A percentile compares a stretch with the other conserved stretches of the same genome.
Conservation (phyloP, 2,888 invertebrate genomes). For the Heliconius sara region DNA sequence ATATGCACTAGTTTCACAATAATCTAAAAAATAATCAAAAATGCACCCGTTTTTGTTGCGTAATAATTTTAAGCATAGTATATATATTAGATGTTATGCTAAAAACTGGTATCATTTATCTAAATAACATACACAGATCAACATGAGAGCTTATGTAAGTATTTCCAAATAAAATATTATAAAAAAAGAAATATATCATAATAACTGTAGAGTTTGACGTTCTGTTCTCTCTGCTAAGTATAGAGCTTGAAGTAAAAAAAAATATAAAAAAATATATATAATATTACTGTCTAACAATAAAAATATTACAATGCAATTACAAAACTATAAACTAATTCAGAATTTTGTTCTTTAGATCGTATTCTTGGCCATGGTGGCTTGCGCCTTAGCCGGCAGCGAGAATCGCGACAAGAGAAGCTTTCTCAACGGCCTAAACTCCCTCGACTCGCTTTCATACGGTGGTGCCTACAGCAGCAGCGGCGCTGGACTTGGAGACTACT, state of each 20-base stretch:
- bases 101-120: constrained; percentile 4
- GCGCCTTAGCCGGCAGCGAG: constrained; percentile 38
- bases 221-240: no score
- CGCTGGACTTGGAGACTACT: constrained; percentile 44
- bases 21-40: neutral
- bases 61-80: neutral
- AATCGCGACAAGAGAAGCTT: constrained; percentile 46
- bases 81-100: constrained; percentile 2
- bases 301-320: neutral
- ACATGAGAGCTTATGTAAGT: constrained; percentile 27
- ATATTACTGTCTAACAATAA: neutral
- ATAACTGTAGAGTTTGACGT: no score
- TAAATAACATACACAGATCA: neutral
- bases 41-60: neutral
- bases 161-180: neutral
- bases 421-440: constrained; percentile 36
- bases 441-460: constrained; percentile 10
- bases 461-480: constrained; percentile 40
- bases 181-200: no score
- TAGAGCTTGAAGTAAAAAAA: neutral
- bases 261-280: no score
- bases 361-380: constrained; percentile 41
- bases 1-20: constrained; percentile 7
- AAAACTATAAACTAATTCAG: neutral
- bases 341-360: constrained; percentile 37